These are phyloP conservation scores for Caenorhabditis sp. DNA, from an alignment of 2,888 invertebrate genomes.

Conservation along the genomic window DNA sequence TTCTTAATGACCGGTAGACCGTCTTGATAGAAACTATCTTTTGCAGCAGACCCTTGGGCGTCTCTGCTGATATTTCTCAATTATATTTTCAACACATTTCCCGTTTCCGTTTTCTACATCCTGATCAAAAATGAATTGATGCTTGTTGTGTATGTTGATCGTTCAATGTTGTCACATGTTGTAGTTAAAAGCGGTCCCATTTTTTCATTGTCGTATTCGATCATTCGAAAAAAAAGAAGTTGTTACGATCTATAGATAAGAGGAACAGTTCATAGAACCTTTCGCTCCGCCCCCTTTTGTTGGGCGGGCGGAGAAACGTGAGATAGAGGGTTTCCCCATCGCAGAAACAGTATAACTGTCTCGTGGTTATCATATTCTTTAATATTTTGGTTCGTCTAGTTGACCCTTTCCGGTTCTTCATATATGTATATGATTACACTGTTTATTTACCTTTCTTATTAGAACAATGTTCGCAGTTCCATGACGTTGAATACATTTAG, in stretches of 20 bases:
- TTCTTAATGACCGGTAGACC: no score
- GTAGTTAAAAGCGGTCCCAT: neutral
- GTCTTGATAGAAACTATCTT: no score
- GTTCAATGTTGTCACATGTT: slow-evolving; percentile 1
- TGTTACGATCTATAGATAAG: neutral
- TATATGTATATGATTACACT: neutral
- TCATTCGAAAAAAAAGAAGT: neutral
- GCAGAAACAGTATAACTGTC: neutral
- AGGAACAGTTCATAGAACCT: neutral
- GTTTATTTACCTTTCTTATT: neutral
- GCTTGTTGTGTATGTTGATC: neutral
- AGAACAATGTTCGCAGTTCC: neutral
- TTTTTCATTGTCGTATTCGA: neutral
- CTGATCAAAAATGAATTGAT: neutral
- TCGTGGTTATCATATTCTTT: neutral
- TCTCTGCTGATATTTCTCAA: no score
- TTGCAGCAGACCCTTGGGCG: no score
- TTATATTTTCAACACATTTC: no score
- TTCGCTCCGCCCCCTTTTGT: neutral
- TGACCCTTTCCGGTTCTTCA: neutral
- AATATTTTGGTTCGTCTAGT: neutral
- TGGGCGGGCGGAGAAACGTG: neutral
- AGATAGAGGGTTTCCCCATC: neutral
- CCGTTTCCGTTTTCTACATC: neutral
- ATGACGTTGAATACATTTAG: neutral